Evolutionary conservation across 1,140 invertebrate species (phyloP).

Genomic region (Drosophila saltans): DNA sequence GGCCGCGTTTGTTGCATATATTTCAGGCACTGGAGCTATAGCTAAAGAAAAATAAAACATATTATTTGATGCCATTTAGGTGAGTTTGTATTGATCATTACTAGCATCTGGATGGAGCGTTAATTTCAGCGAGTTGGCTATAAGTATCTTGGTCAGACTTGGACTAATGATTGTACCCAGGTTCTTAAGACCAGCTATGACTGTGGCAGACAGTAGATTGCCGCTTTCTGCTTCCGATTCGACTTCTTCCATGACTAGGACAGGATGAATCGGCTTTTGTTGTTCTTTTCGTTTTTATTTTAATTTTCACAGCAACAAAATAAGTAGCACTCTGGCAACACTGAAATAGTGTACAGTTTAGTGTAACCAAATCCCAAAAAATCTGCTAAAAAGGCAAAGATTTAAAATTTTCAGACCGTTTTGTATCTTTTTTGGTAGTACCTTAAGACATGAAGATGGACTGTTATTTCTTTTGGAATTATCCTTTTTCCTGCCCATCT

Average conservation of each 20-base stretch:
- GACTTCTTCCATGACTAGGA: conserved; percentile 5
- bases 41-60: conserved; percentile 32
- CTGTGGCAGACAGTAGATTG: conserved; percentile 60
- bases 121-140: conserved; percentile 73
- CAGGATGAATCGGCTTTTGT: neutral
- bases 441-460: too few species aligned
- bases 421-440: too few species aligned
- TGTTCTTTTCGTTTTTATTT: neutral
- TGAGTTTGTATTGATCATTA: conserved; percentile 21
- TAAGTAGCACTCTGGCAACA: neutral
- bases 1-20: conserved; percentile 72
- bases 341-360: neutral
- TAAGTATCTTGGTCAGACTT: conserved; percentile 64
- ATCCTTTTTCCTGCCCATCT: too few species aligned
- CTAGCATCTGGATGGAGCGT: conserved; percentile 78
- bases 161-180: conserved; percentile 59
- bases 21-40: conserved; percentile 77
- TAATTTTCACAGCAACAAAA: conserved; percentile 2
- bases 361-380: too few species aligned
- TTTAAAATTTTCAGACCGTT: too few species aligned
- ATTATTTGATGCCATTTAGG: neutral
- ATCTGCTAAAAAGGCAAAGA: too few species aligned
- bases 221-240: conserved; percentile 6
- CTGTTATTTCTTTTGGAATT: too few species aligned
- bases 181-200: conserved; percentile 70